Percentiles rank a stretch among this genome's conserved stretches.
Evolutionary conservation across 2,797 vertebrate genomes (phyloP).

Genomic region (Lindbergichthys nudifrons): DNA sequence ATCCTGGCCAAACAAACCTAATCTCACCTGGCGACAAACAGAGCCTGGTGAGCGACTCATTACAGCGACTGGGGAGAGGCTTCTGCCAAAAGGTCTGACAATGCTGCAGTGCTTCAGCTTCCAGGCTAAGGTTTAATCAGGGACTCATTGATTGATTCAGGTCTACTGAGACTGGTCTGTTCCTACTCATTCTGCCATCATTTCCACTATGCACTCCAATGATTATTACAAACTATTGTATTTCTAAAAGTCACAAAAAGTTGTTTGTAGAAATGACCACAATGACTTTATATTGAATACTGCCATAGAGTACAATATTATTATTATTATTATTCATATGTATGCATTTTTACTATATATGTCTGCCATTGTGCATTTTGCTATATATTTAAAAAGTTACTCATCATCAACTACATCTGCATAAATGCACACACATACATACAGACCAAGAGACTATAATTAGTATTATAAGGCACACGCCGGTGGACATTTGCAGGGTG

Average conservation of each 20-base stretch:
- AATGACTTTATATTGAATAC: background rate
- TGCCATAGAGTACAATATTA: too few relatives aligned
- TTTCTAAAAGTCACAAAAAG: background rate
- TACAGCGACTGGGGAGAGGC: conserved; percentile 42
- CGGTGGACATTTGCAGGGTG: conserved; percentile 29
- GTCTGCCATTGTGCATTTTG: too few relatives aligned
- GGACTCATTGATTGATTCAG: conserved; percentile 4
- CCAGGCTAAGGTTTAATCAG: conserved; percentile 5
- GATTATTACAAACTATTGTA: background rate
- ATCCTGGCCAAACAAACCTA: conserved; percentile 59
- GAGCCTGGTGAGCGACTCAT: conserved; percentile 36
- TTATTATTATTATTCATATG: too few relatives aligned
- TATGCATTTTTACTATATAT: too few relatives aligned
- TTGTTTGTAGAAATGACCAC: background rate
- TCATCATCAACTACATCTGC: background rate
- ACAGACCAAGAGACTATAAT: conserved; percentile 11
- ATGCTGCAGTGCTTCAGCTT: conserved; percentile 7
- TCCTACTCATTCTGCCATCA: background rate
- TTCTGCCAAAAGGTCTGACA: conserved; percentile 17
- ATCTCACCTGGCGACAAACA: conserved; percentile 45
- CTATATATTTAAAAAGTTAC: background rate
- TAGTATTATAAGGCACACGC: conserved; percentile 38
- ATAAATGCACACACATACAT: conserved; percentile 7
- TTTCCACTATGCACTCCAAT: background rate
- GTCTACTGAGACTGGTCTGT: background rate